Evolutionary conservation across 2,888 invertebrate genomes (phyloP).

Genomic region (Campaea margaritaria): DNA sequence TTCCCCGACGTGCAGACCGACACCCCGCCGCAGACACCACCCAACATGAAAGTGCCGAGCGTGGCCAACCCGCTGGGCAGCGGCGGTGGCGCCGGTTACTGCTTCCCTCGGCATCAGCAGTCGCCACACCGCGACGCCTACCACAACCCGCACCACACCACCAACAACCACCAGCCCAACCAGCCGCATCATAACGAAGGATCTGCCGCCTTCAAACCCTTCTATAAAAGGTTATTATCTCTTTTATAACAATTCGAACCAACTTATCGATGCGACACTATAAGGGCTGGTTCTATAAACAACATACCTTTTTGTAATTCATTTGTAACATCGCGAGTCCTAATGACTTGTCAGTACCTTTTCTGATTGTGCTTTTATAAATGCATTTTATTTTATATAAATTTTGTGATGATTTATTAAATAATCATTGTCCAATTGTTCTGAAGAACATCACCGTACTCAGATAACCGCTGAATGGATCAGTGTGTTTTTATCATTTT

Average conservation of each 20-base stretch:
- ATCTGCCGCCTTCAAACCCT: conserved; percentile 93
- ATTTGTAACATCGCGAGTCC: too few relatives aligned
- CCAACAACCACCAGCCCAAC: conserved; percentile 77
- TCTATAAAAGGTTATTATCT: conserved; percentile 93
- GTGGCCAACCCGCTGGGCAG: conserved; percentile 90
- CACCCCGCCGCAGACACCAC: conserved; percentile 97
- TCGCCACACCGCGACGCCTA: conserved; percentile 84
- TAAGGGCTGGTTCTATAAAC: too few relatives aligned
- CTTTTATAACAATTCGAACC: conserved; percentile 1
- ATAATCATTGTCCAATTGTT: too few relatives aligned
- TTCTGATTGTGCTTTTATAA: too few relatives aligned
- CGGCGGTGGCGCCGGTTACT: conserved; percentile 85
- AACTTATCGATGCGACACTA: too few relatives aligned
- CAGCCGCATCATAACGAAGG: conserved; percentile 83
- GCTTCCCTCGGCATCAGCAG: conserved; percentile 82
- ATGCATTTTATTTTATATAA: too few relatives aligned
- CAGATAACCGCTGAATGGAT: too few relatives aligned
- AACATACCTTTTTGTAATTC: too few relatives aligned
- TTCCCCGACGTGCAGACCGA: conserved; percentile 95
- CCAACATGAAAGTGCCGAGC: conserved; percentile 95
- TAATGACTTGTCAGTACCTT: too few relatives aligned
- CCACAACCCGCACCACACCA: conserved; percentile 83
- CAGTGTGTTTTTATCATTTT: too few relatives aligned
- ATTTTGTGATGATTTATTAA: too few relatives aligned
- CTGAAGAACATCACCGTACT: too few relatives aligned